Percentiles rank a stretch among this genome's conserved stretches.
These are phyloP conservation scores for Emydoidea blandingii DNA, from an alignment of 2,797 vertebrate genomes.

Conservation along the genomic window DNA sequence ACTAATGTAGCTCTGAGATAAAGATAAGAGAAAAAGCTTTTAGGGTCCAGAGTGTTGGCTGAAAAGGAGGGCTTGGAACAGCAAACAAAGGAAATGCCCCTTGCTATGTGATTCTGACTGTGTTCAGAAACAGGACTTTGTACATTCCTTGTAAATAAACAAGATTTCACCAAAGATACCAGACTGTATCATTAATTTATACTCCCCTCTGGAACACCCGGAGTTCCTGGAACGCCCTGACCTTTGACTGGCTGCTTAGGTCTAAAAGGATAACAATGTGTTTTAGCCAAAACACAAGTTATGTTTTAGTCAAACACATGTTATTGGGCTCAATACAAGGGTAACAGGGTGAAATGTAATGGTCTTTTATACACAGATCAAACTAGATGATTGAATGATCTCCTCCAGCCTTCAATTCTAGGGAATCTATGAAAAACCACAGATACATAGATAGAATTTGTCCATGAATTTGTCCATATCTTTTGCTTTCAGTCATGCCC, in stretches of 20 bases:
- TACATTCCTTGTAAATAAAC: neutral
- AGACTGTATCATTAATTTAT: neutral
- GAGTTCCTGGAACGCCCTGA: neutral
- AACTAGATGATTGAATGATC: neutral
- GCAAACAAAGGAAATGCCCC: neutral
- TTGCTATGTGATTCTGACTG: neutral
- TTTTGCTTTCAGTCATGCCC: neutral
- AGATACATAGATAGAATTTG: neutral
- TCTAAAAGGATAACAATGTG: neutral
- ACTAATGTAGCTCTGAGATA: neutral
- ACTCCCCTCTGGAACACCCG: neutral
- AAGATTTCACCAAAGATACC: neutral
- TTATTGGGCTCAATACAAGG: neutral
- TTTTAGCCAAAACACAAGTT: neutral
- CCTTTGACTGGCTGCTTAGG: neutral
- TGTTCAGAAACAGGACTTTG: neutral
- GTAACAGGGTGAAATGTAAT: neutral
- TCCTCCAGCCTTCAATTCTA: neutral
- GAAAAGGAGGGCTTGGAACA: neutral
- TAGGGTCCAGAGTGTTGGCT: neutral
- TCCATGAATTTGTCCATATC: neutral
- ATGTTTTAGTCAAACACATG: neutral
- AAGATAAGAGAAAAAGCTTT: neutral
- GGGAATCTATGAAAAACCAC: neutral
- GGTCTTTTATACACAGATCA: neutral